These are phyloP conservation scores for Heteronetta atricapilla DNA, from an alignment of 2,113 vertebrate species.

Conservation along the genomic window DNA sequence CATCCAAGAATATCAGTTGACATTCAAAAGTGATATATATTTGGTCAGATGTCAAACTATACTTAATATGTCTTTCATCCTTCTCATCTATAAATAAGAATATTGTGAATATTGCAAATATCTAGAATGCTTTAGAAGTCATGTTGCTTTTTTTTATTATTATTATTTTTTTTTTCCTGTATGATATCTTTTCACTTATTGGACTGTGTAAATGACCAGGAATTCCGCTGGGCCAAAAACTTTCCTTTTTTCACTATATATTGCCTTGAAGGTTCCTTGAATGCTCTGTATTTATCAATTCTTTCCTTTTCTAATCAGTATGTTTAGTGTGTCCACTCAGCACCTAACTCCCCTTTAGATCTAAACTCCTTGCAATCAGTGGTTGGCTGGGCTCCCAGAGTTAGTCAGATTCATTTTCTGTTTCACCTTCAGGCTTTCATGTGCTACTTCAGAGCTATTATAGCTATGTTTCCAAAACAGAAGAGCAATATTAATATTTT, in stretches of 20 bases:
- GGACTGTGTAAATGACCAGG: background rate
- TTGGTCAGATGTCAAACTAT: background rate
- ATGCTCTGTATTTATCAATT: slow-evolving; percentile 56
- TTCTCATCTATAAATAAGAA: slow-evolving; percentile 33
- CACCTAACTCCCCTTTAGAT: slow-evolving; percentile 40
- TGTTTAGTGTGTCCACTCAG: slow-evolving; percentile 55
- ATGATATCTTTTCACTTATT: background rate
- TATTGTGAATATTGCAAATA: slow-evolving; percentile 25
- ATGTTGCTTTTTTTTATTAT: background rate
- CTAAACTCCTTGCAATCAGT: slow-evolving; percentile 43
- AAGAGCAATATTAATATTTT: slow-evolving; percentile 14
- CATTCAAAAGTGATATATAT: background rate
- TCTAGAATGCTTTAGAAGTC: slow-evolving; percentile 8
- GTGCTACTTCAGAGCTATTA: slow-evolving; percentile 3
- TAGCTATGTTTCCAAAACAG: background rate
- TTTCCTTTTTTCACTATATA: background rate
- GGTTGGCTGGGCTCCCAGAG: slow-evolving; percentile 54
- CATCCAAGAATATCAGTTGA: slow-evolving; percentile 11
- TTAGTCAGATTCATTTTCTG: slow-evolving; percentile 39
- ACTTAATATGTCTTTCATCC: slow-evolving; percentile 17
- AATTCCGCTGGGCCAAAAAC: background rate
- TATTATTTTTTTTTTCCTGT: background rate
- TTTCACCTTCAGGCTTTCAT: slow-evolving; percentile 40
- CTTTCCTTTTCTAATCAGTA: slow-evolving; percentile 62
- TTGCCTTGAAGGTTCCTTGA: background rate